Percentiles rank a stretch among this genome's conserved stretches.
Conservation (phyloP, 1,140 invertebrate genomes). For the Tyrophagus putrescentiae region DNA sequence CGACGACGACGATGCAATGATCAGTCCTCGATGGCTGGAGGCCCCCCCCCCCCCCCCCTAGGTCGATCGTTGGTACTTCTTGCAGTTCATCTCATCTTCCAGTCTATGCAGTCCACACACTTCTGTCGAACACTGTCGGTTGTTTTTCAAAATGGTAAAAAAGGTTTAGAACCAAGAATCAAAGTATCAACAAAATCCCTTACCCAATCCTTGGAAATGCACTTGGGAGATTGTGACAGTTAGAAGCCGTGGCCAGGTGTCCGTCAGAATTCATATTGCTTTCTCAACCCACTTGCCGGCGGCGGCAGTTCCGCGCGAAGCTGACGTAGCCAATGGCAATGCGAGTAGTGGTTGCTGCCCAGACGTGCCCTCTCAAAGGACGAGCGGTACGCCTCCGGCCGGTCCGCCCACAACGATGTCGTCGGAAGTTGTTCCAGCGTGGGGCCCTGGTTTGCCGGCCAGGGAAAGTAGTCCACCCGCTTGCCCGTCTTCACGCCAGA, state of each 20-base stretch:
- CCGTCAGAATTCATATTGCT: not conserved
- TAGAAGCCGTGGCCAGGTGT: not conserved
- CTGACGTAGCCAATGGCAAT: slow-evolving; percentile 33
- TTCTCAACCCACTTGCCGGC: not conserved
- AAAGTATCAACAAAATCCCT: not conserved
- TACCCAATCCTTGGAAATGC: slow-evolving; percentile 5
- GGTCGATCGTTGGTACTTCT: not conserved
- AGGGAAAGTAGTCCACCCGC: slow-evolving; percentile 11
- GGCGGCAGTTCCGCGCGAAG: slow-evolving; percentile 30
- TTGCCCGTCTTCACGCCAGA: slow-evolving; percentile 11
- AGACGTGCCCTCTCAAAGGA: slow-evolving; percentile 29
- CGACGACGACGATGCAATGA: not conserved
- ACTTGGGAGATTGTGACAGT: not conserved
- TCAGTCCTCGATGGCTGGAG: not conserved
- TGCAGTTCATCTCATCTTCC: slow-evolving; percentile 5
- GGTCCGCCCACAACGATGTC: slow-evolving; percentile 25
- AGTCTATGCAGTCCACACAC: not conserved
- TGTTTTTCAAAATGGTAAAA: too few relatives aligned
- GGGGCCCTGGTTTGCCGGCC: slow-evolving; percentile 27
- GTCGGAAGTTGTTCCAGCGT: slow-evolving; percentile 19
- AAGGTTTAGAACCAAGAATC: not conserved
- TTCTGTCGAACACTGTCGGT: not conserved
- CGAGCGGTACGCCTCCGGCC: slow-evolving; percentile 24
- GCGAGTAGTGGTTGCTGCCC: slow-evolving; percentile 28
- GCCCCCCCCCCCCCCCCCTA: too few relatives aligned